These are phyloP conservation scores for Mongoloraphidia duomilia DNA, from an alignment of 2,888 invertebrate genomes.

Conservation along the genomic window DNA sequence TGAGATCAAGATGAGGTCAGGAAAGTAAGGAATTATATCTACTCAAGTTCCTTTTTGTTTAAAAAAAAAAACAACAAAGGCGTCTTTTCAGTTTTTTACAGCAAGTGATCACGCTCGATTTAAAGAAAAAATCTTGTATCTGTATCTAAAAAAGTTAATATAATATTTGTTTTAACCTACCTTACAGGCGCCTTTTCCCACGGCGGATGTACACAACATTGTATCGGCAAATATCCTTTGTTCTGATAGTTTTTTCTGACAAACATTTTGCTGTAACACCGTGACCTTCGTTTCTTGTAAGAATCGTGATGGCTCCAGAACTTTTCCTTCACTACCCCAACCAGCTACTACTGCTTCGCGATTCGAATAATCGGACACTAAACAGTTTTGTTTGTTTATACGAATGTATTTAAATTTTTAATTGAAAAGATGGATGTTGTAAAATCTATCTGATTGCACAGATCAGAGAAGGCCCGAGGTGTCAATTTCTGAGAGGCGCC, in stretches of 20 bases:
- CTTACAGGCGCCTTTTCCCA: conserved; percentile 42
- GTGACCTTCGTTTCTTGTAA: conserved; percentile 33
- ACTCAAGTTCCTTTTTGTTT: no score
- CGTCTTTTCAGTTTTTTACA: no score
- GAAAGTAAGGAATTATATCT: no score
- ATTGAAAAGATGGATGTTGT: neutral
- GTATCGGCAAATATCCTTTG: conserved; percentile 28
- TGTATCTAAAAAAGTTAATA: neutral
- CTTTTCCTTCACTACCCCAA: conserved; percentile 34
- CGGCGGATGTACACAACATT: conserved; percentile 44
- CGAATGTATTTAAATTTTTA: neutral
- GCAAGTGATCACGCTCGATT: no score
- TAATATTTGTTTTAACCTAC: conserved; percentile 22
- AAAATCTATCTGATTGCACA: no score
- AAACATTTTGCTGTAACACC: conserved; percentile 31
- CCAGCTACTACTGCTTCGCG: conserved; percentile 36
- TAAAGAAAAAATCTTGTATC: no score
- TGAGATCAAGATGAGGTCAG: no score
- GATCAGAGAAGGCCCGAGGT: no score
- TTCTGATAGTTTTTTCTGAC: conserved; percentile 24
- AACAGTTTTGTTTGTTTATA: neutral
- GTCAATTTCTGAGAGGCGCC: neutral
- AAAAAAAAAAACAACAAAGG: no score
- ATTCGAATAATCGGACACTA: conserved; percentile 32
- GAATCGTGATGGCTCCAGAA: conserved; percentile 29